Percentiles rank a stretch among this genome's conserved stretches.
phyloP scores from a whole-genome alignment of 2,113 vertebrate genomes.

The Cebidichthys violaceus region DNA sequence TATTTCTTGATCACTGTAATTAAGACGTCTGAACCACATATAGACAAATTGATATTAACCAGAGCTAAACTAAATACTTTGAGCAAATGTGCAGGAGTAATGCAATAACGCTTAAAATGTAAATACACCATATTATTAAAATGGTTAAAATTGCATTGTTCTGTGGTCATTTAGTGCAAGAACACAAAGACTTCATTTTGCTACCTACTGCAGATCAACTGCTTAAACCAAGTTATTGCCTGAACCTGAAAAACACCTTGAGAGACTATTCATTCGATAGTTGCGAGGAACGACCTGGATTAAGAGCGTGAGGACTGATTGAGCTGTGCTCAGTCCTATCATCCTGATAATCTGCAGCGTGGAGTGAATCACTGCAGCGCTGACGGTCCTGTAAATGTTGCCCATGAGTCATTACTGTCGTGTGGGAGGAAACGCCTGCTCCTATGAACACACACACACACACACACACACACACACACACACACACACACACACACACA shows the following conservation, averaged over 20 bases:
- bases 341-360: conserved; percentile 54
- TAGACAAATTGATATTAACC: neutral
- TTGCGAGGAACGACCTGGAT: conserved; percentile 32
- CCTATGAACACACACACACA: conserved; percentile 27
- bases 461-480: no score
- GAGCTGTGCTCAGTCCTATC: conserved; percentile 45
- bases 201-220: neutral
- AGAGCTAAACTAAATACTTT: neutral
- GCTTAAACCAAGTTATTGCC: neutral
- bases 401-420: conserved; percentile 56
- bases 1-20: neutral
- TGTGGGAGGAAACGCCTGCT: conserved; percentile 57
- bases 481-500: no score
- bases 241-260: conserved; percentile 3
- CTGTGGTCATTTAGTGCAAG: neutral
- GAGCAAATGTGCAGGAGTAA: neutral
- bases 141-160: neutral
- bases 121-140: neutral
- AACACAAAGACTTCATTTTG: neutral
- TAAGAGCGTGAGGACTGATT: conserved; percentile 48
- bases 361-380: conserved; percentile 60
- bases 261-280: conserved; percentile 30
- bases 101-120: neutral
- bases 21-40: neutral
- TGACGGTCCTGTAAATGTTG: conserved; percentile 52